Evolutionary conservation across 2,113 vertebrate genomes (phyloP), one percentile per base, ranked within the genome.

Genomic region (Sebastes fasciatus): DNA sequence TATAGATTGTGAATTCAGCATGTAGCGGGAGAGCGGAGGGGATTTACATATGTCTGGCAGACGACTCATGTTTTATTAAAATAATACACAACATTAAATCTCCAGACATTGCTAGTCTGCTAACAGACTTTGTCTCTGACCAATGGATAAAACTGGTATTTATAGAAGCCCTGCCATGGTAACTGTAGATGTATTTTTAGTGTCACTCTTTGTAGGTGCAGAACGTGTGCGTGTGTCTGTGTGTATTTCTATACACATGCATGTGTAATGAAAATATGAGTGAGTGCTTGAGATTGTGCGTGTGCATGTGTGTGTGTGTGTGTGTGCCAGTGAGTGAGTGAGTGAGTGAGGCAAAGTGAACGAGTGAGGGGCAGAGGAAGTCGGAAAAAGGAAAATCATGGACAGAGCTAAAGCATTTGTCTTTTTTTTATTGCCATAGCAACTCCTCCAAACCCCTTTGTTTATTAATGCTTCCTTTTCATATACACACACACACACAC

Each of bases 151-250:
- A 78, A 61, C 17, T 48, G 74, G 79, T 93, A 94, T 95, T 94
- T 92, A 92, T 93, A 94, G 92, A 93, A 64, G 61, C 61, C 52
- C 73, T 89, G 83, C 92, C 93, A 93, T 93, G 89, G 93, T 90
- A 92, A 94, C 93, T 86, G 85, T 78, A 78, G 66, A 73, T 80
- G 76, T 94, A 94, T 95, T 94, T 94, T 92, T 92, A 92, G 91
- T 90, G 80, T 77, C 74, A 77, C 64, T 88, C 74, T 90, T 88
- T 90, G 80, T 68, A 78, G 84, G 81, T 87, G 83, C 77, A 87
- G 74, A 72, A 61, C 1, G 26, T 67, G 58, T 78, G 77, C 69
- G 54, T 65, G 17, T 75, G 26, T 67, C 54, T 78, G 77, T 75
- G 54, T 65, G 17, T 75, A 58, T 77, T 77, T 77, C 81, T 62